Conservation (phyloP, 2,113 vertebrate species). For the Anoura caudifer region DNA sequence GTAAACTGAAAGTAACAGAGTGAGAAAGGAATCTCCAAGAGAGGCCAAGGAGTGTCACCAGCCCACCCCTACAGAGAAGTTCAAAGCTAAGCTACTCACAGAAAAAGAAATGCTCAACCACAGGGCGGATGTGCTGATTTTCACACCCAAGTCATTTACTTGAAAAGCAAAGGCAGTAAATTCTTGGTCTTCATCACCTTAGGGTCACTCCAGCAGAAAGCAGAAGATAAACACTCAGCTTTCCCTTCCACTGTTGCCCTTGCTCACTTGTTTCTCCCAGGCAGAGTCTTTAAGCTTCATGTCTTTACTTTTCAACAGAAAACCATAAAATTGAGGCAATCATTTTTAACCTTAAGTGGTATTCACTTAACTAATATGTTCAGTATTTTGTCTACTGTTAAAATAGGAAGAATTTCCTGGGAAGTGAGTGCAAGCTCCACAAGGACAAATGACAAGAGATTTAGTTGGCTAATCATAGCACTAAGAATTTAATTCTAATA, state of each 20-base stretch:
- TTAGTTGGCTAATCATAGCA: not conserved
- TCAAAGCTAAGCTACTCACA: slow-evolving; percentile 71
- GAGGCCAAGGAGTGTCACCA: not conserved
- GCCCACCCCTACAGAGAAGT: slow-evolving; percentile 26
- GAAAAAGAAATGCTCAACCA: slow-evolving; percentile 75
- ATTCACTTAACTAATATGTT: not conserved
- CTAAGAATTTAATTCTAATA: not conserved
- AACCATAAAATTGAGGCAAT: not conserved
- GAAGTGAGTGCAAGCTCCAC: not conserved
- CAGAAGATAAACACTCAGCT: not conserved
- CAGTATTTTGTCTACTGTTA: not conserved
- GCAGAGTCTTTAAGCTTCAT: not conserved
- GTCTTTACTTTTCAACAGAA: not conserved
- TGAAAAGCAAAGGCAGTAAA: slow-evolving; percentile 51
- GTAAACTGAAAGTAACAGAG: slow-evolving; percentile 46
- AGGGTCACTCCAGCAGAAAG: not conserved
- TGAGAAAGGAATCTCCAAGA: not conserved
- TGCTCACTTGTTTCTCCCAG: not conserved
- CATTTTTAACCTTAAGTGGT: not conserved
- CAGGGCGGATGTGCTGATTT: slow-evolving; percentile 72
- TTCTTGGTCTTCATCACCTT: not conserved
- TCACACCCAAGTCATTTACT: slow-evolving; percentile 65
- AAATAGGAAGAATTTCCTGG: not conserved
- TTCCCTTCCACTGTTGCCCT: not conserved
- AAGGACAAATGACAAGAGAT: not conserved